These are phyloP conservation scores for Tanypteryx hageni DNA, from an alignment of 2,888 invertebrate species.

Conservation along the genomic window DNA sequence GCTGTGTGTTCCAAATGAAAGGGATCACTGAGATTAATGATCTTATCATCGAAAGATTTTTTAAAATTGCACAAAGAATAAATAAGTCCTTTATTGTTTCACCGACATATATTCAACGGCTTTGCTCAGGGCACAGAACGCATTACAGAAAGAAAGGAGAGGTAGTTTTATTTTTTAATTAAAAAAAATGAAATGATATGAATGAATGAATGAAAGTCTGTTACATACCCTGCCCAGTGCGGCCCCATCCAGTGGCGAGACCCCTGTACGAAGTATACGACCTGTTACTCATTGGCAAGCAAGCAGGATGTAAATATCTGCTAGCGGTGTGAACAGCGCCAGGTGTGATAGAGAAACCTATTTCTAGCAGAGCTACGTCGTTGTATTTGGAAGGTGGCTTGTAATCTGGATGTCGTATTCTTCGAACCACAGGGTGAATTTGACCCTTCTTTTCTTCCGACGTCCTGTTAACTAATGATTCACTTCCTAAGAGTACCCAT, in stretches of 20 bases:
- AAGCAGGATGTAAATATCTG: background rate
- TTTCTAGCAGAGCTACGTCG: background rate
- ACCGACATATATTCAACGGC: too few species aligned
- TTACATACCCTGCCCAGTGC: conserved; percentile 68
- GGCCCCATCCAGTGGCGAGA: conserved; percentile 69
- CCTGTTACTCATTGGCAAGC: background rate
- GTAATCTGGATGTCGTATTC: background rate
- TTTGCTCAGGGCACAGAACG: too few species aligned
- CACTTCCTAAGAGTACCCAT: conserved; percentile 41
- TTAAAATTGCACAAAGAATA: too few species aligned
- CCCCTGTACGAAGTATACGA: background rate
- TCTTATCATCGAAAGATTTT: too few species aligned
- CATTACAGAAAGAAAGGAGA: too few species aligned
- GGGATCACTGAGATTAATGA: too few species aligned
- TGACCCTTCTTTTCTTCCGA: background rate
- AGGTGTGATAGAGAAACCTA: background rate
- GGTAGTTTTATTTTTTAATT: too few species aligned
- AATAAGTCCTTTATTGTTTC: too few species aligned
- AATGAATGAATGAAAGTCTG: too few species aligned
- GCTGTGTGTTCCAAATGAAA: background rate
- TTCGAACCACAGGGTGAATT: background rate
- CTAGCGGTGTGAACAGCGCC: background rate
- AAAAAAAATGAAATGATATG: too few species aligned
- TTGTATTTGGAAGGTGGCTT: background rate
- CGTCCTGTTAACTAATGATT: background rate